phyloP scores from a whole-genome alignment of 64 coral and sea anemone genomes.

The Trachythela sp. region DNA sequence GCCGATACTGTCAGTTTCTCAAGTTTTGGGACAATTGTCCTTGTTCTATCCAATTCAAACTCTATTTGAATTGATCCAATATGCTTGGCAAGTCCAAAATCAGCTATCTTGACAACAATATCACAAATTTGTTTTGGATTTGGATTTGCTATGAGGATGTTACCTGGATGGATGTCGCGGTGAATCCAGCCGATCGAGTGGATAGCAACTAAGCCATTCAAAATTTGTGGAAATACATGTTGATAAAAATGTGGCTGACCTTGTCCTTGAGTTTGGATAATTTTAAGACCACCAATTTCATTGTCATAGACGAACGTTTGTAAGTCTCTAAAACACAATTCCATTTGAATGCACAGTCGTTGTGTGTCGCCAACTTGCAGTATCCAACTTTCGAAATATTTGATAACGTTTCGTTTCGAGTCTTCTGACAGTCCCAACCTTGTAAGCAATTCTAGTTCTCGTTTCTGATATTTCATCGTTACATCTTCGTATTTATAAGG shows the following conservation, averaged over 20 bases:
- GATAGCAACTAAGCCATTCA: neutral
- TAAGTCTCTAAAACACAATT: neutral
- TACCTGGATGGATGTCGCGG: neutral
- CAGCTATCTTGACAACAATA: neutral
- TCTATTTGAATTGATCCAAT: no score
- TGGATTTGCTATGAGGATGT: neutral
- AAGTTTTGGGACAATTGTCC: neutral
- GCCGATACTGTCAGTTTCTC: neutral
- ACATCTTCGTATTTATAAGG: neutral
- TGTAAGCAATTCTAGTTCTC: neutral
- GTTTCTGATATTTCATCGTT: neutral
- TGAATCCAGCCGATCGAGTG: neutral
- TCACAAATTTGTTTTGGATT: neutral
- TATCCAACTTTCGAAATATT: neutral
- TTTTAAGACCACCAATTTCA: neutral
- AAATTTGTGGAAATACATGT: neutral
- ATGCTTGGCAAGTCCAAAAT: neutral
- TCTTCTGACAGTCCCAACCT: neutral
- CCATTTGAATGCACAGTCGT: neutral
- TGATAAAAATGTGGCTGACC: neutral
- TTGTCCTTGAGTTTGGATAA: neutral
- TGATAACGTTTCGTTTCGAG: neutral
- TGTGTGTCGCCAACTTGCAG: neutral
- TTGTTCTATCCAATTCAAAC: no score
- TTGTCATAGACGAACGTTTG: neutral